Evolutionary conservation across 2,113 vertebrate species (phyloP), one percentile per base, ranked within the genome.

Genomic region (Colistium nudipinnis): DNA sequence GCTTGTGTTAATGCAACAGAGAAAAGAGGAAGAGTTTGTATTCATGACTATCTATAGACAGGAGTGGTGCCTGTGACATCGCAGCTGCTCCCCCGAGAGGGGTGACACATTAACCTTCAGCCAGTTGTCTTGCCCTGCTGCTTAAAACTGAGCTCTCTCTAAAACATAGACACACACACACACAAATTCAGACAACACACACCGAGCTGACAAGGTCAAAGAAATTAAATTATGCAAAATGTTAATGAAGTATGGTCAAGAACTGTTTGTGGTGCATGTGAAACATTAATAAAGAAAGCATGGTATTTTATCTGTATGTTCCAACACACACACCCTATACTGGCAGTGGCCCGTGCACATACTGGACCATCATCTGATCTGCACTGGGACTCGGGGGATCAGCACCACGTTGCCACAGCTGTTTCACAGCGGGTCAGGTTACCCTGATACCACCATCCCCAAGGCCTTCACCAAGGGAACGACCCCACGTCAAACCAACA

Each of bases 81-180:
- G 85, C 88, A 90, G 88, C 91, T 91, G 91, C 74, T 88, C 81
- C 69, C 81, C 44, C 31, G 79, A 72, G 83, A 87, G 72, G 28
- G 13, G 83, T 74, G 87, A 90, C 88, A 91, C 77, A 81, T 88
- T 91, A 92, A 90, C 88, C 88, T 91, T 91, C 87, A 89, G 80
- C 83, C 88, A 88, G 82, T 81, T 89, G 91, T 77, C 89, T 73
- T 76, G 69, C 73, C 55, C 70, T 31, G 28, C 49, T 27, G 59
- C 69, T 80, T 81, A 17, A 85, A 81, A 77, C 68, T 75, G 64
- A 81, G 59, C 60, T 53, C 66, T 24, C 60, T 36, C 30, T 7
- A 4, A 7, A 17, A 11, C 25, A 27, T 6, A 19, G 19, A n/a
- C 16, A 62, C 35, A 47, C 62, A 54, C 28, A 45, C 12, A 57